Evolutionary conservation across 2,113 vertebrate genomes (phyloP).

Genomic region (Plestiodon gilberti): DNA sequence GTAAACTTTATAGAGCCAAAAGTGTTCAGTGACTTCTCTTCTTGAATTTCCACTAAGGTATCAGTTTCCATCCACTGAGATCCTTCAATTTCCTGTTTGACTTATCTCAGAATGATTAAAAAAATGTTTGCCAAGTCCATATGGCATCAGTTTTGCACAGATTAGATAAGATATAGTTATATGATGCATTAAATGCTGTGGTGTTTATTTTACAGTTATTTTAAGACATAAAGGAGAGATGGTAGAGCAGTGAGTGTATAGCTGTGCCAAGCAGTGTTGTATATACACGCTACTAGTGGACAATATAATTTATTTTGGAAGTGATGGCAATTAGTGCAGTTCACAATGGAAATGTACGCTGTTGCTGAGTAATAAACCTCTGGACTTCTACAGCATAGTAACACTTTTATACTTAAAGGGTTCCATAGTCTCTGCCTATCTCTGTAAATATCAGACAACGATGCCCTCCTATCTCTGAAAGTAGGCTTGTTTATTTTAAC

Average conservation of each 20-base stretch:
- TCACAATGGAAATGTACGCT: slow-evolving; percentile 41
- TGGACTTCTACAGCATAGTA: slow-evolving; percentile 45
- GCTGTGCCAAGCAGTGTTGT: slow-evolving; percentile 35
- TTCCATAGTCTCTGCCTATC: not conserved
- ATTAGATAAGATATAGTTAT: slow-evolving; percentile 66
- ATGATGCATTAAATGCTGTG: slow-evolving; percentile 65
- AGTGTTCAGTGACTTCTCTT: slow-evolving; percentile 69
- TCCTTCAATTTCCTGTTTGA: slow-evolving; percentile 81
- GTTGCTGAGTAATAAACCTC: slow-evolving; percentile 53
- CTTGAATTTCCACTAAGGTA: slow-evolving; percentile 74
- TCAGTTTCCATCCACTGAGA: slow-evolving; percentile 73
- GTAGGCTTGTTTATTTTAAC: slow-evolving; percentile 2
- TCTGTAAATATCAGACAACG: slow-evolving; percentile 12
- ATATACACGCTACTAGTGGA: slow-evolving; percentile 49
- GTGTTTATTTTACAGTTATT: slow-evolving; percentile 64
- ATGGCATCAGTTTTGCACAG: slow-evolving; percentile 61
- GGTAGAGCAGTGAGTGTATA: not conserved
- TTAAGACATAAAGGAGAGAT: slow-evolving; percentile 61
- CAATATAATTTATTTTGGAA: slow-evolving; percentile 53
- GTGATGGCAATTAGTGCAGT: slow-evolving; percentile 50
- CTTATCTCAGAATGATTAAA: slow-evolving; percentile 71
- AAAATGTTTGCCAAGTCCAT: slow-evolving; percentile 63
- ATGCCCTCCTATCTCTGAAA: not conserved
- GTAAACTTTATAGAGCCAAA: slow-evolving; percentile 75
- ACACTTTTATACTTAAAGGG: slow-evolving; percentile 22